Percentiles rank a stretch among this genome's conserved stretches.
Evolutionary conservation across 1,140 invertebrate genomes (phyloP).

Genomic region (Lepeophtheirus salmonis): DNA sequence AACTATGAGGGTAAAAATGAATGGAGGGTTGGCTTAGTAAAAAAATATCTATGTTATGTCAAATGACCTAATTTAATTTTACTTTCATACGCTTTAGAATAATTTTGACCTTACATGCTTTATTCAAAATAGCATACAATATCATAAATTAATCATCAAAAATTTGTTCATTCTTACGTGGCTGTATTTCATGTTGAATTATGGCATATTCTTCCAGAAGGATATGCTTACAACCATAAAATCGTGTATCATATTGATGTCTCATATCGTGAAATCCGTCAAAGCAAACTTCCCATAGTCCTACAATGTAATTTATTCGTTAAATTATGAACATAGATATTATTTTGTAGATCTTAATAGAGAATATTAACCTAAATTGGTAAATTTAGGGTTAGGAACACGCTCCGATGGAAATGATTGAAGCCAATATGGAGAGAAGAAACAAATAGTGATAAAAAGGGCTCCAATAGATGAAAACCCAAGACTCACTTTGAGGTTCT

Average conservation of each 20-base stretch:
- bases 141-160: no score
- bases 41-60: no score
- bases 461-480: background rate
- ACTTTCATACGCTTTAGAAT: no score
- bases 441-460: background rate
- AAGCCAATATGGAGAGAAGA: conserved; percentile 17
- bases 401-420: background rate
- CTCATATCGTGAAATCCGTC: conserved; percentile 55
- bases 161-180: no score
- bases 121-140: no score
- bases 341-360: background rate
- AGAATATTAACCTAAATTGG: conserved; percentile 7
- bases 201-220: conserved; percentile 19
- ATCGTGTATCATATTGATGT: conserved; percentile 49
- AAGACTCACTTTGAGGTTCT: background rate
- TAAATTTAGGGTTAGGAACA: conserved; percentile 13
- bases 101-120: no score
- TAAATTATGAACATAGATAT: background rate
- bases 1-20: no score
- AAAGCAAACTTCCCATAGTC: conserved; percentile 83
- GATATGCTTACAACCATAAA: conserved; percentile 18
- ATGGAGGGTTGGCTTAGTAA: no score
- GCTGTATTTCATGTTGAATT: conserved; percentile 5
- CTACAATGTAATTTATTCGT: conserved; percentile 30
- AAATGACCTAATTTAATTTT: no score